Evolutionary conservation across 2,797 vertebrate genomes (phyloP).

Genomic region (Cichlasoma orientale): DNA sequence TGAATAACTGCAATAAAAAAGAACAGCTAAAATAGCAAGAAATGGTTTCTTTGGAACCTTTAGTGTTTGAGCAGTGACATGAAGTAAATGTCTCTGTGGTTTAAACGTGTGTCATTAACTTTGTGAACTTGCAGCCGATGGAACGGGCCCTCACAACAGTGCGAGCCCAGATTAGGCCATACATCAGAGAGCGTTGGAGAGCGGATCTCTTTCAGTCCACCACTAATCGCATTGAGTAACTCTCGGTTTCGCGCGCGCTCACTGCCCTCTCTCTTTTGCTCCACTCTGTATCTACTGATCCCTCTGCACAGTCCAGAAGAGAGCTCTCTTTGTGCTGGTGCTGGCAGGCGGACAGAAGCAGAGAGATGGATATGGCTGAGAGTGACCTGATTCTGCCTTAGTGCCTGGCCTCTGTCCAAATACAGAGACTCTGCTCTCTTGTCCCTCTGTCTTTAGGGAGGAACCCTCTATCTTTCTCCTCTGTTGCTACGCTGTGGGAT

Average conservation of each 20-base stretch:
- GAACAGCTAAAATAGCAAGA: constrained; percentile 5
- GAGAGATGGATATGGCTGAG: constrained; percentile 76
- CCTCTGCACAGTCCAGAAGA: constrained; percentile 73
- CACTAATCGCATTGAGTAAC: constrained; percentile 73
- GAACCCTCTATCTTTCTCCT: constrained; percentile 39
- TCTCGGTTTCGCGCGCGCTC: constrained; percentile 49
- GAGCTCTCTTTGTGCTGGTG: constrained; percentile 75
- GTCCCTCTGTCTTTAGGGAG: constrained; percentile 62
- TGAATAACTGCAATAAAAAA: constrained; percentile 8
- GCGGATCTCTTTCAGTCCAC: constrained; percentile 68
- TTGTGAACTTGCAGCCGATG: constrained; percentile 53
- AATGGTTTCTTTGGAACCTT: constrained; percentile 26
- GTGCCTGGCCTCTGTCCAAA: constrained; percentile 73
- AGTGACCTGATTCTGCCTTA: constrained; percentile 81
- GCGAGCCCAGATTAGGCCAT: constrained; percentile 67
- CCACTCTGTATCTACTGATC: constrained; percentile 69
- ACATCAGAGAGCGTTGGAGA: constrained; percentile 70
- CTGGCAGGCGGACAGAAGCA: constrained; percentile 73
- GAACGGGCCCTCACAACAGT: constrained; percentile 43
- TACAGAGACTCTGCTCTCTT: constrained; percentile 65
- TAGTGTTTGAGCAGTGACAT: constrained; percentile 24
- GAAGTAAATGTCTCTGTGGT: constrained; percentile 36
- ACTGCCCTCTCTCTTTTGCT: constrained; percentile 51
- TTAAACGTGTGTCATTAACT: constrained; percentile 66
- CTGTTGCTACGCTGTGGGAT: constrained; percentile 43